These are phyloP conservation scores for Anhinga rufa DNA, from an alignment of 2,113 vertebrate species.

Conservation along the genomic window DNA sequence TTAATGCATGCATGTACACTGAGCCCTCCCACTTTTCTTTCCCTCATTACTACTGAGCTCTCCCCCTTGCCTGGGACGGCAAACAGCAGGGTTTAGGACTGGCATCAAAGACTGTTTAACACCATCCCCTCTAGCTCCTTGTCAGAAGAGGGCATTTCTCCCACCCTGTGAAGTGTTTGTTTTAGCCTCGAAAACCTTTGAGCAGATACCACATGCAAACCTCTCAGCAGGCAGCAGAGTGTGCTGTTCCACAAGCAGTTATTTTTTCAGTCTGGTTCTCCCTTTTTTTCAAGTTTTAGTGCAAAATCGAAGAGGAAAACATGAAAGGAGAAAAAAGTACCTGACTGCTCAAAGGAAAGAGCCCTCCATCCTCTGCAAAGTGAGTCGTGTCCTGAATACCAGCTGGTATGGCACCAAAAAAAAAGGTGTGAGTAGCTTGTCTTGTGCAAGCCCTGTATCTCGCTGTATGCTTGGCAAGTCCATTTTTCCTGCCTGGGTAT, in stretches of 20 bases:
- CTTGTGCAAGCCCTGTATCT: background rate
- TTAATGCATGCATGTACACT: background rate
- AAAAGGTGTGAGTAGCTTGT: background rate
- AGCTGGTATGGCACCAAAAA: background rate
- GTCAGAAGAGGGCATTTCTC: background rate
- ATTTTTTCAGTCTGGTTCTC: background rate
- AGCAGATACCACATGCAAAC: background rate
- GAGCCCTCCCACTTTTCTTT: background rate
- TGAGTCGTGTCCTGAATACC: background rate
- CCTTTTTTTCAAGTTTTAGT: background rate
- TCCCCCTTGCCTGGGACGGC: background rate
- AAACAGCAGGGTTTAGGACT: background rate
- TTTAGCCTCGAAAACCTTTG: background rate
- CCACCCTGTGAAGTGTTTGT: fast-evolving
- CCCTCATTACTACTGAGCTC: background rate
- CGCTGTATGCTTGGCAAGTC: background rate
- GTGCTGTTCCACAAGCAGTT: slow-evolving; percentile 34
- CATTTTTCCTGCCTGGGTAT: background rate
- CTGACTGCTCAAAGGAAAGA: background rate
- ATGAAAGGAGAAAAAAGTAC: background rate
- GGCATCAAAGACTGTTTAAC: background rate
- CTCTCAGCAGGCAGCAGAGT: slow-evolving; percentile 36
- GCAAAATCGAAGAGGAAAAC: background rate
- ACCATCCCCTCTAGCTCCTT: background rate
- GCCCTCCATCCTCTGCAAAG: background rate